phyloP scores from a whole-genome alignment of 2,888 invertebrate species.

The Cheilosia soror region DNA sequence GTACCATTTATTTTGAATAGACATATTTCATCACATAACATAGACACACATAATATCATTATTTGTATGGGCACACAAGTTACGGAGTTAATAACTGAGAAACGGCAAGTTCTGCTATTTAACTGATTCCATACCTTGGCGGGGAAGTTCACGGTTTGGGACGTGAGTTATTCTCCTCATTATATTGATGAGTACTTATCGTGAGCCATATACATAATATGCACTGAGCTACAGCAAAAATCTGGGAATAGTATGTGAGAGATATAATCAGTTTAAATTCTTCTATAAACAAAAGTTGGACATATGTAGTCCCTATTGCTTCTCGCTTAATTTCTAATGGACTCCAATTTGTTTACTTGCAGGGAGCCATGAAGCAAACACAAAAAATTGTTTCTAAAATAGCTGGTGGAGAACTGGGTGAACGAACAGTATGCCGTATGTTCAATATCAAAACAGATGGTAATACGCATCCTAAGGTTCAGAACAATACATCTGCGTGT shows the following conservation, averaged over 20 bases:
- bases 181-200: neutral
- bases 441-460: slow-evolving; percentile 46
- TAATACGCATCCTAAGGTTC: neutral
- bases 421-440: slow-evolving; percentile 52
- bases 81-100: neutral
- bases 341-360: slow-evolving; percentile 1
- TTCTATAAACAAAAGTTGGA: neutral
- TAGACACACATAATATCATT: neutral
- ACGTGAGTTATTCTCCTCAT: neutral
- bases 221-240: neutral
- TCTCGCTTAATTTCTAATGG: neutral
- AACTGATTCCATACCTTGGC: neutral
- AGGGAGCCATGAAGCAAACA: slow-evolving; percentile 64
- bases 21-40: neutral
- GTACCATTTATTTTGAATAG: neutral
- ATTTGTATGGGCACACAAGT: neutral
- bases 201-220: neutral
- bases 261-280: slow-evolving; percentile 18
- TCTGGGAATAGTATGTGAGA: slow-evolving; percentile 1
- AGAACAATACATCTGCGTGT: slow-evolving; percentile 3
- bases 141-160: neutral
- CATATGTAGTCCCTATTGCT: neutral
- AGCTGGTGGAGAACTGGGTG: slow-evolving; percentile 51
- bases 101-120: neutral
- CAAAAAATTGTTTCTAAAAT: slow-evolving; percentile 43